phyloP scores from a whole-genome alignment of 2,797 vertebrate genomes.

The Sebastes hopkinsi region DNA sequence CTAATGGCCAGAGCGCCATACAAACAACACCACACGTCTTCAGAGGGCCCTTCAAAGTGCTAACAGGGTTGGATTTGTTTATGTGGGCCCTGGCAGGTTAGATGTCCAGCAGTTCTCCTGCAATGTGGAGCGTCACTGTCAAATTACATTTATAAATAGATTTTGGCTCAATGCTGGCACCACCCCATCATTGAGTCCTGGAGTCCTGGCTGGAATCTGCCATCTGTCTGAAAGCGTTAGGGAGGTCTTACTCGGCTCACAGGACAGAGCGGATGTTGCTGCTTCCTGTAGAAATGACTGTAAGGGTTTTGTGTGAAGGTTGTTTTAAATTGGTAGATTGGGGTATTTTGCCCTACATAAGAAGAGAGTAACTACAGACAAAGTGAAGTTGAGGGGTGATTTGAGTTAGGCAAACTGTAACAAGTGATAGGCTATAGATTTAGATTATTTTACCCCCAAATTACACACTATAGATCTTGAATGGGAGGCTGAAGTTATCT shows the following conservation, averaged over 20 bases:
- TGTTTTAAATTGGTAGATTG: neutral
- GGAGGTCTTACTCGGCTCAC: constrained; percentile 21
- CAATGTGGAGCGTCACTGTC: constrained; percentile 62
- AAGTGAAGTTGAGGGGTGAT: neutral
- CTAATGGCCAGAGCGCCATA: constrained; percentile 15
- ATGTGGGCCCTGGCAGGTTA: constrained; percentile 54
- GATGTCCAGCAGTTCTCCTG: constrained; percentile 54
- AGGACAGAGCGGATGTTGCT: constrained; percentile 1
- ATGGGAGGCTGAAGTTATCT: neutral
- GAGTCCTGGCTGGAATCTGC: constrained; percentile 62
- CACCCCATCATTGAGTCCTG: constrained; percentile 51
- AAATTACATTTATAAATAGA: constrained; percentile 78
- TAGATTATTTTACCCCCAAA: neutral
- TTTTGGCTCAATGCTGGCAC: constrained; percentile 54
- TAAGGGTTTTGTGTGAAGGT: neutral
- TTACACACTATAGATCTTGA: too few relatives aligned
- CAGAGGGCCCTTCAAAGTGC: constrained; percentile 33
- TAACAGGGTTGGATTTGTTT: constrained; percentile 64
- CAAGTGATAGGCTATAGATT: neutral
- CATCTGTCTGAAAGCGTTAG: constrained; percentile 63
- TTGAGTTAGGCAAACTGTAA: neutral
- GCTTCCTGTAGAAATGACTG: constrained; percentile 1
- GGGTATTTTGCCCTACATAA: neutral
- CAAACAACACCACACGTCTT: constrained; percentile 31
- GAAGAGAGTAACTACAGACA: neutral